Conservation (phyloP, 2,888 invertebrate genomes). For the Caradrina kadenii region DNA sequence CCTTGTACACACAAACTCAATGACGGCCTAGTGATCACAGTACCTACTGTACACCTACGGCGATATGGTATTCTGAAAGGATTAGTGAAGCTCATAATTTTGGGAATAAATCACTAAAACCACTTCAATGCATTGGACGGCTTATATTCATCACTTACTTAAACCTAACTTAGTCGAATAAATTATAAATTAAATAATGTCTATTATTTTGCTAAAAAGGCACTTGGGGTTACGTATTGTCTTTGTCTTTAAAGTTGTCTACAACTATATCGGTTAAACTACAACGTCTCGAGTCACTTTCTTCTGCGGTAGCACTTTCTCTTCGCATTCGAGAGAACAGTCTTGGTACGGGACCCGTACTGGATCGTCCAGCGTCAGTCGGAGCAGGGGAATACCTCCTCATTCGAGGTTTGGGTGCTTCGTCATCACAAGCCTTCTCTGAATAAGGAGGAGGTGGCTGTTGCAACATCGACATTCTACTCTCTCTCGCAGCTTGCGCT, state of each 20-base stretch:
- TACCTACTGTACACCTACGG: no score
- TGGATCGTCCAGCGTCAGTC: slow-evolving; percentile 76
- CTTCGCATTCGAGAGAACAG: slow-evolving; percentile 85
- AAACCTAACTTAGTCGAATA: slow-evolving; percentile 57
- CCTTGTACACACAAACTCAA: no score
- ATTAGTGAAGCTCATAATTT: not conserved
- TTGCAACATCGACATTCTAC: slow-evolving; percentile 83
- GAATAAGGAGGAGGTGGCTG: slow-evolving; percentile 87
- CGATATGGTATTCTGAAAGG: not conserved
- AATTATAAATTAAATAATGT: slow-evolving; percentile 72
- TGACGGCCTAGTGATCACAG: no score
- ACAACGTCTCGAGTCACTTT: slow-evolving; percentile 80
- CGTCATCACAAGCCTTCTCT: slow-evolving; percentile 76
- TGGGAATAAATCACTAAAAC: slow-evolving; percentile 53
- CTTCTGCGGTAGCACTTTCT: slow-evolving; percentile 80
- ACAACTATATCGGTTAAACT: slow-evolving; percentile 88
- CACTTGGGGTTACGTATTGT: slow-evolving; percentile 79
- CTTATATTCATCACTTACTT: slow-evolving; percentile 68
- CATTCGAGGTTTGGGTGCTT: slow-evolving; percentile 75
- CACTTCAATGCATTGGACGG: slow-evolving; percentile 74
- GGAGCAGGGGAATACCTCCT: slow-evolving; percentile 87
- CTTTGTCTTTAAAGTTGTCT: slow-evolving; percentile 87
- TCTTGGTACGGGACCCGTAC: slow-evolving; percentile 83
- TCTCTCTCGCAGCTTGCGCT: slow-evolving; percentile 84
- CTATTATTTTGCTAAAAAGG: slow-evolving; percentile 78